phyloP scores from a whole-genome alignment of 2,797 vertebrate genomes.

The Myripristis jacobus region DNA sequence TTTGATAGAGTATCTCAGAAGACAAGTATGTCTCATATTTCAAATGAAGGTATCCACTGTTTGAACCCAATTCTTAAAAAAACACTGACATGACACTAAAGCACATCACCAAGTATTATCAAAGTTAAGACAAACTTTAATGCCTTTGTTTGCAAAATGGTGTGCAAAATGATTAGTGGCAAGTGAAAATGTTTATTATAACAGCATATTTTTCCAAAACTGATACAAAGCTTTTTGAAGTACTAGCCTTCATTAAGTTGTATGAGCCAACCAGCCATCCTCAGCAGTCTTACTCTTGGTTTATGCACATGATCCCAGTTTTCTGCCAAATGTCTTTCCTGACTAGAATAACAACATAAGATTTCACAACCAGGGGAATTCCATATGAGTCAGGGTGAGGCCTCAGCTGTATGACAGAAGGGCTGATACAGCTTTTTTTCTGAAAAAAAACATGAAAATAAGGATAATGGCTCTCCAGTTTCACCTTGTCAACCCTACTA shows the following conservation, averaged over 20 bases:
- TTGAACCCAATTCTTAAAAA: too few species aligned
- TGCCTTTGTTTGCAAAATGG: not conserved
- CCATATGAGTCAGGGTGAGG: conserved; percentile 68
- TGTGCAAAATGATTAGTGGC: not conserved
- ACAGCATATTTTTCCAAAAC: not conserved
- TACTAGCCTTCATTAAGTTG: conserved; percentile 12
- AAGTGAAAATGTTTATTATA: too few species aligned
- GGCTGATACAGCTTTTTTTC: conserved; percentile 59
- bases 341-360: conserved; percentile 59
- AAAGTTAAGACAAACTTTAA: not conserved
- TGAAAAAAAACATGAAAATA: conserved; percentile 42
- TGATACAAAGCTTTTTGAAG: not conserved
- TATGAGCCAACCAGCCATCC: conserved; percentile 1
- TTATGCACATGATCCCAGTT: conserved; percentile 33
- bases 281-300: conserved; percentile 25
- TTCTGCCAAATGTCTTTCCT: conserved; percentile 36
- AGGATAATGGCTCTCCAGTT: conserved; percentile 21
- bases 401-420: conserved; percentile 58
- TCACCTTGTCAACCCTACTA: conserved; percentile 43
- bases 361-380: conserved; percentile 70
- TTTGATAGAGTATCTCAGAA: not conserved
- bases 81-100: not conserved
- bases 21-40: too few species aligned
- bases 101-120: not conserved
- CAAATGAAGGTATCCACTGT: too few species aligned